phyloP scores from a whole-genome alignment of 2,797 vertebrate species.

The Sphenopsis melanotis region DNA sequence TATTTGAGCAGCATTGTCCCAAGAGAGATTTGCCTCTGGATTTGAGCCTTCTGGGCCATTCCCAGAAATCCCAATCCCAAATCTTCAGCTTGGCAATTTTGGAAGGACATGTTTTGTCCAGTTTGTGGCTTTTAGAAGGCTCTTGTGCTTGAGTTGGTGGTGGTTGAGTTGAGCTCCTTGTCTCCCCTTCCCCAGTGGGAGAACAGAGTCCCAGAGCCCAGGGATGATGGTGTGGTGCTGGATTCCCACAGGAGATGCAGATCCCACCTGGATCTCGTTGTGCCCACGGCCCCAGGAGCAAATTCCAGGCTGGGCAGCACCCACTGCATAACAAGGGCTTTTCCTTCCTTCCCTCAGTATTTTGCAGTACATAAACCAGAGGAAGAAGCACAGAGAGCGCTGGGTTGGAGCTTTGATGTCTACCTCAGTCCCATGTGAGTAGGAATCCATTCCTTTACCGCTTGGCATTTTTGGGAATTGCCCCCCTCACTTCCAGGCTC shows the following conservation, averaged over 20 bases:
- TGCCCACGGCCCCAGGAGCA: rapidly evolving
- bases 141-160: neutral
- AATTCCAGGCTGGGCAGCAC: neutral
- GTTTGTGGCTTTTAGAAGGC: neutral
- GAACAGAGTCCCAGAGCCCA: rapidly evolving
- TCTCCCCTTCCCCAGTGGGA: neutral
- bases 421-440: conserved; percentile 88
- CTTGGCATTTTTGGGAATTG: neutral
- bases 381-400: conserved; percentile 86
- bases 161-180: neutral
- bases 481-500: rapidly evolving
- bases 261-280: neutral
- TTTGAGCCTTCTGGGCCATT: neutral
- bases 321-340: rapidly evolving
- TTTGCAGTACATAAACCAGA: conserved; percentile 93
- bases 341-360: conserved; percentile 70
- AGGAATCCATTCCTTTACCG: neutral
- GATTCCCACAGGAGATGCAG: neutral
- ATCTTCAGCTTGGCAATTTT: neutral
- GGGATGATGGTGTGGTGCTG: neutral
- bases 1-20: neutral
- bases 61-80: neutral
- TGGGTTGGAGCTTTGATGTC: conserved; percentile 90
- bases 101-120: rapidly evolving
- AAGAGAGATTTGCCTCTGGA: neutral